A percentile compares a stretch with the other conserved stretches of the same genome.
Conservation (phyloP, 2,797 vertebrate species). For the Poliocrania exsul region DNA sequence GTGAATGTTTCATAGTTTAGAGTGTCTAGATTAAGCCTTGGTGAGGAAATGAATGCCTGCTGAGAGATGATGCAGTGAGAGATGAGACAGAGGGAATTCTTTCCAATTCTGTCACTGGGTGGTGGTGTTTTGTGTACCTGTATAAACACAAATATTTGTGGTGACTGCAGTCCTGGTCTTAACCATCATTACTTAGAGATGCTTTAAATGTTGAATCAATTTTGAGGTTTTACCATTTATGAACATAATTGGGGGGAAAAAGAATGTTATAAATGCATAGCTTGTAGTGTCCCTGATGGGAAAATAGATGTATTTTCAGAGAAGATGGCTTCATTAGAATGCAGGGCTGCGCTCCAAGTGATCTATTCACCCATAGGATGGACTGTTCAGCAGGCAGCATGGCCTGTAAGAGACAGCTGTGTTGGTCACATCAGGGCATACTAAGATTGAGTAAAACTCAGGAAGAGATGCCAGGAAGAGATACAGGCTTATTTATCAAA, state of each 20-base stretch:
- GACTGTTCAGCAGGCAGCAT: not conserved
- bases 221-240: not conserved
- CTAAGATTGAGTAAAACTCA: not conserved
- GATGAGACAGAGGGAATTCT: not conserved
- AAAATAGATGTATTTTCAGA: not conserved
- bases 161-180: not conserved
- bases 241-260: not conserved
- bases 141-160: not conserved
- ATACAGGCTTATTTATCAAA: not conserved
- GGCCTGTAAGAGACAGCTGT: not conserved
- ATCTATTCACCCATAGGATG: not conserved
- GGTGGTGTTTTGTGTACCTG: not conserved
- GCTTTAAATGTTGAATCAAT: not conserved
- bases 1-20: not conserved
- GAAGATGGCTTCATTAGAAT: not conserved
- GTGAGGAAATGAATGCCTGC: not conserved
- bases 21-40: not conserved
- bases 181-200: not conserved
- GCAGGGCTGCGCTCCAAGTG: not conserved
- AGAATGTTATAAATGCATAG: not conserved
- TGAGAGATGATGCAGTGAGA: not conserved
- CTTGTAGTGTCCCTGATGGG: not conserved
- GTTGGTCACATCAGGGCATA: not conserved
- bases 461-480: not conserved
- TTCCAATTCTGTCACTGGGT: not conserved